Base-by-base conservation (phyloP, 1,140 invertebrate species). In the Ooceraea biroi region DNA sequence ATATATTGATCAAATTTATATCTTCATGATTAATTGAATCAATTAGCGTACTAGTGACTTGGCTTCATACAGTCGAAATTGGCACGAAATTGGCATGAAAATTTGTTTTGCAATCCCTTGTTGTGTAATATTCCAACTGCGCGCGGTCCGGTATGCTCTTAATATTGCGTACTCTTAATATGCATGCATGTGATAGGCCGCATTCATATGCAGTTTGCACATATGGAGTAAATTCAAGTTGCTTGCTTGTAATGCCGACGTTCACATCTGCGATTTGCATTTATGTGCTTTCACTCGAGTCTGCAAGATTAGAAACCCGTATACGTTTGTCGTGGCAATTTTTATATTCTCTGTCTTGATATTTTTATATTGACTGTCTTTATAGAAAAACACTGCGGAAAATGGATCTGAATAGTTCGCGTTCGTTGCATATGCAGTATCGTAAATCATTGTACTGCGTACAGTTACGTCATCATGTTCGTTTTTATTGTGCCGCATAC, bases 181-280 rank as follows among this genome's bases (percentile, higher is more conserved):
- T 66, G 46, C 30, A 48, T 30, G 12, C 17, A 55, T 12, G 17
- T 55, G 11, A 22, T 68, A 78, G 48, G 48, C 63, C 55, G 30
- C 76, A 55, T 78, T 68, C 50, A 55, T 78, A 78, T 68, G 76
- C 63, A 44, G 63, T 68, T 69, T 78, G 61, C 76, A 27, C 22
- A 19, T 55, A 55, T 41, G 30, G 10, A 68, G 61, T 68, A 68
- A 78, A 78, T 78, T 74, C 17, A 50, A 61, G 30, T n/a, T 1
- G 48, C 30, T 66, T 50, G 22, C 60, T 66, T 52, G 74, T 48
- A 41, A 66, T 25, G 74, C 48, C 11, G 19, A 68, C 65, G 36
- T 78, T 30, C 76, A 30, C 76, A 17, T 76, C 19, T 27, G 25
- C 27, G 76, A 69, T 52, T 1, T 44, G 76, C 76, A 78, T 78